Base-by-base conservation (phyloP, 2,797 vertebrate species). In the Sebastes diploproa region DNA sequence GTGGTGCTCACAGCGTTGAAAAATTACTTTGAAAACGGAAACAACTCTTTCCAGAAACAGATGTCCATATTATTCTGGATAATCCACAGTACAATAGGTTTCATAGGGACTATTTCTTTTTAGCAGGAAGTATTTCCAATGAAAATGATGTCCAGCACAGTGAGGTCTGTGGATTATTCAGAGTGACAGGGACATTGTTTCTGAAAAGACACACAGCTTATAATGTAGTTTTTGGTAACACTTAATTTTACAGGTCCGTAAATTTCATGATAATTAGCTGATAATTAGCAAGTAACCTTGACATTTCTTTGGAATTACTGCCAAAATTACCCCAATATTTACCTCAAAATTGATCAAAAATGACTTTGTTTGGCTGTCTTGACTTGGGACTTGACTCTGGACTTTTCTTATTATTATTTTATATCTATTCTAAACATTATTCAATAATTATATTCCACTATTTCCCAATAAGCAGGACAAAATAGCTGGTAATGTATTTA, bases 51-150 rank as follows among this genome's bases (percentile, higher is more conserved):
- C 61, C 16, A 34, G 38, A 68, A 67, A 68, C 58, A 42, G 54
- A 25, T 56, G 18, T 54, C n/a, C 16, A 1, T 60, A 27, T 64
- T 80, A 61, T 75, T 75, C 42, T 60, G n/a, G 54, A 72, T 72
- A 62, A 80, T 69, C 29, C 60, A 7, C 38, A 77, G 50, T 73
- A 60, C 67, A 75, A 74, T 46, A 42, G 34, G 7, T 75, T 72
- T 81, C 11, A 56, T 3, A 13, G 7, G 46, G 29, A 73, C 8
- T 59, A 23, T 12, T 36, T 55, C 3, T 64, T 36, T 61, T 52
- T 9, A 5, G 6, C 36, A 34, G 23, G 68, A 78, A 72, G 18
- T 23, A 11, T 18, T 67, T 60, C 22, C 16, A 64, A 11, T 64
- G n/a, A 78, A 72, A 81, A 72, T 25, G 62, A 6, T 62, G 32